phyloP scores from a whole-genome alignment of 2,888 invertebrate species.

The Sphaeridia pumilis region DNA sequence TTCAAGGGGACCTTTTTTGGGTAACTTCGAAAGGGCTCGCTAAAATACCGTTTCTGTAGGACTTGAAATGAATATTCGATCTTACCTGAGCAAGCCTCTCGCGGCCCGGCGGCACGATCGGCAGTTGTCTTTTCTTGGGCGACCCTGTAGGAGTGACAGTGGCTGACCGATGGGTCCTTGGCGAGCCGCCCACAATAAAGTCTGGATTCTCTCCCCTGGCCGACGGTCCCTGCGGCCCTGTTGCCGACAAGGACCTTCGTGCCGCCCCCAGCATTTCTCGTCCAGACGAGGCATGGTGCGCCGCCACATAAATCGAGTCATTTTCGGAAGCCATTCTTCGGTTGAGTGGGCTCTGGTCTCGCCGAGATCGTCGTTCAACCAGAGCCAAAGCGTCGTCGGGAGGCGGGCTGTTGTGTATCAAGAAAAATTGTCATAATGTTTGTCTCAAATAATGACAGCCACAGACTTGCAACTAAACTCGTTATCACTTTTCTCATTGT shows the following conservation, averaged over 20 bases:
- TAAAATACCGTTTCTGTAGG: too few relatives aligned
- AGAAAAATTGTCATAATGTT: too few relatives aligned
- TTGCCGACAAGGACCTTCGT: slow-evolving; percentile 32
- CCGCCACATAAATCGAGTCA: too few relatives aligned
- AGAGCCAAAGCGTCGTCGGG: slow-evolving; percentile 41
- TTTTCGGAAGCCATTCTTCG: slow-evolving; percentile 48
- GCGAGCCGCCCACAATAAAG: slow-evolving; percentile 11
- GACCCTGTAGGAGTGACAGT: slow-evolving; percentile 89
- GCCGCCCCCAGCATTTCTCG: slow-evolving; percentile 23
- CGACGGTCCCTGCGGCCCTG: slow-evolving; percentile 24
- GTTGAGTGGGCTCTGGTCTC: slow-evolving; percentile 72
- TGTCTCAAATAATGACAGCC: too few relatives aligned
- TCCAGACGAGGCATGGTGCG: slow-evolving; percentile 14
- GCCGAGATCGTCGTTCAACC: slow-evolving; percentile 57
- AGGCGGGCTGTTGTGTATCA: slow-evolving; percentile 15
- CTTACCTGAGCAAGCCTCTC: slow-evolving; percentile 36
- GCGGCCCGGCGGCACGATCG: slow-evolving; percentile 63
- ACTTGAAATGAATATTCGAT: too few relatives aligned
- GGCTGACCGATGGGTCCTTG: slow-evolving; percentile 39
- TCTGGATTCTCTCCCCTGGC: slow-evolving; percentile 5
- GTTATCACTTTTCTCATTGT: too few relatives aligned
- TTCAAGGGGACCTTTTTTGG: too few relatives aligned
- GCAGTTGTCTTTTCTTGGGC: slow-evolving; percentile 91
- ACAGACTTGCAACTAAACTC: too few relatives aligned
- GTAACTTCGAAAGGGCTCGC: too few relatives aligned